A percentile compares a stretch with the other conserved stretches of the same genome.
phyloP scores from a whole-genome alignment of 2,888 invertebrate species.

The Cheiracanthium punctorium region DNA sequence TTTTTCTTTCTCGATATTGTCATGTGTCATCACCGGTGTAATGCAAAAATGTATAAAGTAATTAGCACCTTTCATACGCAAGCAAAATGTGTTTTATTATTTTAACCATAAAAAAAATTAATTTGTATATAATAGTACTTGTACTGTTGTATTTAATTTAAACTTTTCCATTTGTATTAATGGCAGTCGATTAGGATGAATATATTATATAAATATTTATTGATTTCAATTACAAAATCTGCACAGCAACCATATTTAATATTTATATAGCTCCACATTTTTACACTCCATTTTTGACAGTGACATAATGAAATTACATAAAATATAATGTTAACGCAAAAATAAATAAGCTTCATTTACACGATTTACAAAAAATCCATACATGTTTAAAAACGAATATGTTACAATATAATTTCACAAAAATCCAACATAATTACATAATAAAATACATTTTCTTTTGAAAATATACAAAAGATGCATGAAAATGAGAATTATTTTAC shows the following conservation, averaged over 20 bases:
- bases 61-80: not conserved
- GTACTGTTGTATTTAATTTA: too few relatives aligned
- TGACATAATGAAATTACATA: not conserved
- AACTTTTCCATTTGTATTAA: too few relatives aligned
- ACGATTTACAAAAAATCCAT: too few relatives aligned
- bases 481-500: not conserved
- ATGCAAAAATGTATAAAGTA: too few relatives aligned
- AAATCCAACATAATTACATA: too few relatives aligned
- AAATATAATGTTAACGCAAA: not conserved
- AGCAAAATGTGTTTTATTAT: not conserved
- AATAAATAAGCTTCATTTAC: not conserved
- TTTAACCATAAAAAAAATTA: not conserved
- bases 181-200: not conserved
- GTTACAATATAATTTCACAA: not conserved
- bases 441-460: not conserved
- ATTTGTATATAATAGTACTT: not conserved
- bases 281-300: not conserved
- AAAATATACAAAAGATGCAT: conserved; percentile 6
- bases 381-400: not conserved
- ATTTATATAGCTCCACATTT: not conserved
- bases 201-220: conserved; percentile 63
- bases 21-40: too few relatives aligned
- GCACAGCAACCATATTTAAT: not conserved
- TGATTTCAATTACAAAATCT: conserved; percentile 54
- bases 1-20: too few relatives aligned